These are phyloP conservation scores for Ranitomeya variabilis DNA, from an alignment of 2,113 vertebrate genomes.

Conservation along the genomic window DNA sequence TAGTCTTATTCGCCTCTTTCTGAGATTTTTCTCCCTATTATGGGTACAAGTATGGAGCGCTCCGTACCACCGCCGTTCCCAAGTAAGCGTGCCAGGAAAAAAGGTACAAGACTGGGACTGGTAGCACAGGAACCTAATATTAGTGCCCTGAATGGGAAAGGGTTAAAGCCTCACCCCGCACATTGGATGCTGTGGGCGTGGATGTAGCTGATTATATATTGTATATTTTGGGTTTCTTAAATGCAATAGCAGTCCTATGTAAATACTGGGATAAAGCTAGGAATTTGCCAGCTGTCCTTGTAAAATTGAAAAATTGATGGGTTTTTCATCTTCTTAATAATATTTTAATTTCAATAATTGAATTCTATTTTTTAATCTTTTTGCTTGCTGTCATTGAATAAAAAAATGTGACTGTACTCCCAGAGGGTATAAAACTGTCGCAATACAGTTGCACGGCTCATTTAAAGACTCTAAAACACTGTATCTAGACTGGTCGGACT, in stretches of 20 bases:
- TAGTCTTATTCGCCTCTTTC: slow-evolving; percentile 17
- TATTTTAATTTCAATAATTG: no score
- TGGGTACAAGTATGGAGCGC: slow-evolving; percentile 21
- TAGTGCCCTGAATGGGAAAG: background rate
- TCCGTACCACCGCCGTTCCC: background rate
- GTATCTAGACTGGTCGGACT: background rate
- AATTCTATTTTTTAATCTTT: no score
- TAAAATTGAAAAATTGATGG: no score
- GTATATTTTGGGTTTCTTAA: background rate
- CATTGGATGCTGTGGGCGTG: background rate
- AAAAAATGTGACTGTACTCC: no score
- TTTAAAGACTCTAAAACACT: background rate
- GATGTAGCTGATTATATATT: background rate
- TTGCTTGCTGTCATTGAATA: no score
- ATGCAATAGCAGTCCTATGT: background rate
- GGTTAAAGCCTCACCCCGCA: background rate
- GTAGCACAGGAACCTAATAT: background rate
- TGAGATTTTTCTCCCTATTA: slow-evolving; percentile 40
- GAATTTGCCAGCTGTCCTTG: background rate
- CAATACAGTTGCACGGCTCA: no score
- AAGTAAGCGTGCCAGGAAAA: background rate
- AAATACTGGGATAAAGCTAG: background rate
- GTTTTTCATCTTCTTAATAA: no score
- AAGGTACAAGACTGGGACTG: background rate
- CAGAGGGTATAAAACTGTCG: no score